A percentile compares a stretch with the other conserved stretches of the same genome.
Evolutionary conservation across 1,140 invertebrate species (phyloP).

Genomic region (Oedothorax gibbosus): DNA sequence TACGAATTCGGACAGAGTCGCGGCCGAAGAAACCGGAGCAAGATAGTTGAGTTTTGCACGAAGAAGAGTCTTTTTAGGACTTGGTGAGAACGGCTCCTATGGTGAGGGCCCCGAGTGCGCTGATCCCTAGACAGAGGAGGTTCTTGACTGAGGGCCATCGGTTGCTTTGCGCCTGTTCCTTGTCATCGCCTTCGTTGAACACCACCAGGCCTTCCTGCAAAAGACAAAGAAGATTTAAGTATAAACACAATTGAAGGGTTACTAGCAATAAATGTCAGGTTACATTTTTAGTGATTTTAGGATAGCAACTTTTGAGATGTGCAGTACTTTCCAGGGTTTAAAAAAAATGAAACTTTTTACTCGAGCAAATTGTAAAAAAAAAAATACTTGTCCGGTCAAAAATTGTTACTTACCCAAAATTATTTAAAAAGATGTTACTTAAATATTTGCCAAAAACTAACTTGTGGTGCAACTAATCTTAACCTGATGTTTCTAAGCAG

Average conservation of each 20-base stretch:
- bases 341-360: not conserved
- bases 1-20: not conserved
- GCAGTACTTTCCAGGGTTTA: not conserved
- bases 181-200: slow-evolving; percentile 11
- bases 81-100: slow-evolving; percentile 31
- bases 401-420: too few species aligned
- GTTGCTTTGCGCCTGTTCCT: not conserved
- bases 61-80: not conserved
- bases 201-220: slow-evolving; percentile 30
- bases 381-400: too few species aligned
- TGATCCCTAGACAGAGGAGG: slow-evolving; percentile 37
- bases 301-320: not conserved
- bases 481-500: not conserved
- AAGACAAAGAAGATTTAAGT: not conserved
- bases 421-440: too few species aligned
- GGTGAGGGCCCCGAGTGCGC: slow-evolving; percentile 34
- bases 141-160: slow-evolving; percentile 32
- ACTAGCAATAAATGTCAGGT: too few species aligned
- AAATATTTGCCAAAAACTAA: too few species aligned
- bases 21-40: not conserved
- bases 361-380: too few species aligned
- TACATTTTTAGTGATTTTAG: too few species aligned
- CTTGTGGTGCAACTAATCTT: too few species aligned
- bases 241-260: not conserved
- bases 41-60: not conserved